Base-by-base conservation (phyloP, 2,888 invertebrate genomes). In the Melipona beecheii region DNA sequence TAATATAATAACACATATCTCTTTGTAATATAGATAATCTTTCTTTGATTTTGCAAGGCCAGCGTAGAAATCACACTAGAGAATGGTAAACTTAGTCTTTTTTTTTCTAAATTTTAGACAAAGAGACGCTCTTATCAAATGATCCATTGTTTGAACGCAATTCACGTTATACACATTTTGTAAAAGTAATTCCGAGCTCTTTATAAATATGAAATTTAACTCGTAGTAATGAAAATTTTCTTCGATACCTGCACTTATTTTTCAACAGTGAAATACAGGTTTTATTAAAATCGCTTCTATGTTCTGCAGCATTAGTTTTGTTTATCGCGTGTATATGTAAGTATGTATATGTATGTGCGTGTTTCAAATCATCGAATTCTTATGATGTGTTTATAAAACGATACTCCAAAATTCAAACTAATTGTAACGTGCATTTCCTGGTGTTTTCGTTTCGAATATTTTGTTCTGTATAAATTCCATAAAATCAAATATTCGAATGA, bases 11-110 rank as follows among this genome's bases (percentile, higher is more conserved):
- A 91, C 90, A 87, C 90, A 90, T 91, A 90, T 89, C 86, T 90
- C 84, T 88, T 83, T 89, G 87, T 87, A 85, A 90, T 88, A 91
- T 88, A 91, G 88, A 90, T 91, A 90, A 87, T 90, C 86, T 91
- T 91, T 93, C 92, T 93, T 94, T 93, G 93, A 93, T 93, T 93
- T 93, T 92, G 90, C 93, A 94, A 94, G 94, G 94, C 94, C 93
- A 93, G 93, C 92, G 91, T 93, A 93, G 90, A 93, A 94, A 93
- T 94, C 94, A 93, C 93, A 93, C 93, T 92, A 93, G 92, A 93
- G 81, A 91, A 88, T 93, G 90, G 90, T 92, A 90, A 92, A 92
- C 89, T 90, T 90, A 92, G 89, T 89, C 90, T 90, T 89, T 78
- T 72, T 75, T 69, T 54, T 81, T 65, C 60, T 84, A 88, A 80